Percentiles rank a stretch among this genome's conserved stretches.
Evolutionary conservation across 2,888 invertebrate genomes (phyloP).

Genomic region (Endomychus coccineus): DNA sequence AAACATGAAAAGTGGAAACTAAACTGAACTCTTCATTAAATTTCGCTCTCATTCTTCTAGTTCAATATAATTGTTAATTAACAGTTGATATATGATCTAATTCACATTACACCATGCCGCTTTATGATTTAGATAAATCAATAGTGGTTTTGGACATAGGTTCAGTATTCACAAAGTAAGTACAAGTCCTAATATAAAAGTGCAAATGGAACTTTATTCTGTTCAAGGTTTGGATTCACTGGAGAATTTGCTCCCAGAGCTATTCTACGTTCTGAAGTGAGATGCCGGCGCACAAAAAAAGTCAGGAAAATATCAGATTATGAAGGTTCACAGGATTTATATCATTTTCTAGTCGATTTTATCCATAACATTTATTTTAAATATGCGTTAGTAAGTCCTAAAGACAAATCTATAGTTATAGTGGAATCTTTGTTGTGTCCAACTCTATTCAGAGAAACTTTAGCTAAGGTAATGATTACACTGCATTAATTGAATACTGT

Average conservation of each 20-base stretch:
- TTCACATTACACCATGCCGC: too few species aligned
- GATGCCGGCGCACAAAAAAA: slow-evolving; percentile 54
- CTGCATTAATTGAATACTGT: too few species aligned
- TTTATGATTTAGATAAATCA: slow-evolving; percentile 84
- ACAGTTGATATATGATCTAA: too few species aligned
- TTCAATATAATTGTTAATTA: too few species aligned
- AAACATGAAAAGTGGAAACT: too few species aligned
- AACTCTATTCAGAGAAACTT: slow-evolving; percentile 73
- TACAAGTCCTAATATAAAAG: not conserved
- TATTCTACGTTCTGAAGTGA: slow-evolving; percentile 74
- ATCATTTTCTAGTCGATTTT: slow-evolving; percentile 81
- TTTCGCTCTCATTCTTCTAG: too few species aligned
- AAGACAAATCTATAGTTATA: slow-evolving; percentile 84
- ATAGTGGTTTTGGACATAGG: slow-evolving; percentile 88
- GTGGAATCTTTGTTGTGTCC: slow-evolving; percentile 84
- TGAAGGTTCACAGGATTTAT: slow-evolving; percentile 60
- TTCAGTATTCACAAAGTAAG: slow-evolving; percentile 82
- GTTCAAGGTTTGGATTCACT: slow-evolving; percentile 79
- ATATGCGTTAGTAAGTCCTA: slow-evolving; percentile 87
- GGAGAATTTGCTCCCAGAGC: slow-evolving; percentile 83
- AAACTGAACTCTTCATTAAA: too few species aligned
- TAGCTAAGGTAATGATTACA: slow-evolving; percentile 92
- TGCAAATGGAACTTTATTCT: not conserved
- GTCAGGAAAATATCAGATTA: slow-evolving; percentile 60
- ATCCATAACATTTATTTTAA: slow-evolving; percentile 82